Conservation (phyloP, 1,140 invertebrate species). For the Lucilia sericata region DNA sequence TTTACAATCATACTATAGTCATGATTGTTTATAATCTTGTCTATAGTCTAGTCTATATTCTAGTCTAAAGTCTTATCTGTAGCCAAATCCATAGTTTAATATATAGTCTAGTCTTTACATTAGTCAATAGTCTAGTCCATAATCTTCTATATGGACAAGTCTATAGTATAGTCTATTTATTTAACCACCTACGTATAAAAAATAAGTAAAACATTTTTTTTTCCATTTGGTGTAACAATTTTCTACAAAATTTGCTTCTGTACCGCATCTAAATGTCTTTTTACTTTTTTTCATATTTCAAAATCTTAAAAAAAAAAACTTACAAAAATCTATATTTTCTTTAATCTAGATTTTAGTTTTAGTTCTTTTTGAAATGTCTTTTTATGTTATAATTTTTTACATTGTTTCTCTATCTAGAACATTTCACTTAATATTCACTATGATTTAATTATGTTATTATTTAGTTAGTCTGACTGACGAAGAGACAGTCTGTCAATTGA, state of each 20-base stretch:
- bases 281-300: neutral
- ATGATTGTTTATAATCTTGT: too few species aligned
- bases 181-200: too few species aligned
- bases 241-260: neutral
- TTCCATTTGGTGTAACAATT: neutral
- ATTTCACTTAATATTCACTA: neutral
- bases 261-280: constrained; percentile 37
- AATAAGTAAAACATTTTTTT: neutral
- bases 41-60: too few species aligned
- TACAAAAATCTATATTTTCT: neutral
- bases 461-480: neutral
- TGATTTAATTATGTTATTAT: neutral
- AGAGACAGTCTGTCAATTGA: neutral
- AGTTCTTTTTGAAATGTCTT: neutral
- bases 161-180: too few species aligned
- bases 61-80: too few species aligned
- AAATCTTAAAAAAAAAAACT: neutral
- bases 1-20: too few species aligned
- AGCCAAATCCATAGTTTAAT: too few species aligned
- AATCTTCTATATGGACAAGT: too few species aligned
- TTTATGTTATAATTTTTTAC: neutral
- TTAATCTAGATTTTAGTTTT: neutral
- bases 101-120: too few species aligned
- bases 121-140: too few species aligned
- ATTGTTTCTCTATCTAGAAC: neutral